phyloP scores from a whole-genome alignment of 2,888 invertebrate genomes.

The Chaetogeoica ovagalla region DNA sequence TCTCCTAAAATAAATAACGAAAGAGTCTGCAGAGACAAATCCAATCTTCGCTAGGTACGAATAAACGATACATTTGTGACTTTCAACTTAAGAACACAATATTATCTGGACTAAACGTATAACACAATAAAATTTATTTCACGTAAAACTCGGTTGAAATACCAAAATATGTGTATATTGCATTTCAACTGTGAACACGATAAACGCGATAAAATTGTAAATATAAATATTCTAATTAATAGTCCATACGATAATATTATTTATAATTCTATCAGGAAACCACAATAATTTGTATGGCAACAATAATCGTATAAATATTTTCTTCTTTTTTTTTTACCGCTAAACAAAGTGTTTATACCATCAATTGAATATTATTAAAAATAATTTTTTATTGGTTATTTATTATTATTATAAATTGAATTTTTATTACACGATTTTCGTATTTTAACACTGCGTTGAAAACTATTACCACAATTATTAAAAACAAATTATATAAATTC shows the following conservation, averaged over 20 bases:
- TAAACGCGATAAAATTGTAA: neutral
- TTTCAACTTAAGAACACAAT: neutral
- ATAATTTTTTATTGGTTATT: too few relatives aligned
- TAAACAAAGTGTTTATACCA: too few relatives aligned
- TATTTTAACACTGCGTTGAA: neutral
- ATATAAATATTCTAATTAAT: neutral
- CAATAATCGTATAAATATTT: too few relatives aligned
- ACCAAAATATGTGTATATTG: neutral
- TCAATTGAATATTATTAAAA: too few relatives aligned
- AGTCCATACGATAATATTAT: neutral
- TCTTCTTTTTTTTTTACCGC: too few relatives aligned
- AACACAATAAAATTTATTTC: neutral
- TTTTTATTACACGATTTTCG: neutral
- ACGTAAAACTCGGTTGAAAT: neutral
- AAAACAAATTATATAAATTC: constrained; percentile 4
- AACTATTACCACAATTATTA: neutral
- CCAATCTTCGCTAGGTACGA: neutral
- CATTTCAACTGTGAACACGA: neutral
- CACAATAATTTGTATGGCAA: too few relatives aligned
- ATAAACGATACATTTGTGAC: neutral
- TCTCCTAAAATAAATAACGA: neutral
- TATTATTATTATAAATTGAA: too few relatives aligned
- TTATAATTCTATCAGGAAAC: too few relatives aligned
- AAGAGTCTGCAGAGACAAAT: neutral
- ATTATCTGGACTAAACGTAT: neutral